phyloP scores from a whole-genome alignment of 2,113 vertebrate genomes.

The Pyxicephalus adspersus region DNA sequence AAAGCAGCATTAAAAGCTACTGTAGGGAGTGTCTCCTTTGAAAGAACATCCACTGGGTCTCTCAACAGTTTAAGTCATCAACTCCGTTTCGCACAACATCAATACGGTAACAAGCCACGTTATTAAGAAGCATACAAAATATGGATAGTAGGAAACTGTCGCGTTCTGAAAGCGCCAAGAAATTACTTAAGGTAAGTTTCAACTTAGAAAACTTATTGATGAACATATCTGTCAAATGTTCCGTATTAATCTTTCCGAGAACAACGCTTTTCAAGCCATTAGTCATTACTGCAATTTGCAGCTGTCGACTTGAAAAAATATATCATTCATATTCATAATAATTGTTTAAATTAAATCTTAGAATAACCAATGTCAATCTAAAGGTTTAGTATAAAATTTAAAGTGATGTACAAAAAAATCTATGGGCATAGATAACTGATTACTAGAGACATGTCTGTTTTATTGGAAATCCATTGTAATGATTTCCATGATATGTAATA shows the following conservation, averaged over 20 bases:
- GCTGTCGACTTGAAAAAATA: too few relatives aligned
- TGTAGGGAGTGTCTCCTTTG: constrained; percentile 76
- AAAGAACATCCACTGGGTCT: constrained; percentile 60
- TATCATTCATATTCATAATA: too few relatives aligned
- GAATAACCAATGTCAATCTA: too few relatives aligned
- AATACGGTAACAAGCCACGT: not conserved
- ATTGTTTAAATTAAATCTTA: too few relatives aligned
- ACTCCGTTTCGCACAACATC: constrained; percentile 50
- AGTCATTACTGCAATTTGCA: too few relatives aligned
- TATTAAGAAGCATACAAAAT: constrained; percentile 57
- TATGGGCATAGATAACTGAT: too few relatives aligned
- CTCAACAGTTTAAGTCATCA: constrained; percentile 56
- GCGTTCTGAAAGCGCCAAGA: constrained; percentile 82
- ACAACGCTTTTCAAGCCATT: not conserved
- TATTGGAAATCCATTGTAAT: not conserved
- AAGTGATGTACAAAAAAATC: too few relatives aligned
- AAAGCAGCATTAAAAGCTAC: constrained; percentile 74
- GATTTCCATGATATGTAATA: too few relatives aligned
- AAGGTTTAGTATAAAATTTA: too few relatives aligned
- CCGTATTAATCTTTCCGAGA: not conserved
- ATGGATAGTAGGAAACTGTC: constrained; percentile 78
- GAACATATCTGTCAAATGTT: too few relatives aligned
- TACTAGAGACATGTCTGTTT: not conserved
- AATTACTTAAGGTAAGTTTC: constrained; percentile 87
- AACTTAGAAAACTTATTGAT: not conserved